phyloP scores from a whole-genome alignment of 2,888 invertebrate genomes.

The Tortricodes alternella region DNA sequence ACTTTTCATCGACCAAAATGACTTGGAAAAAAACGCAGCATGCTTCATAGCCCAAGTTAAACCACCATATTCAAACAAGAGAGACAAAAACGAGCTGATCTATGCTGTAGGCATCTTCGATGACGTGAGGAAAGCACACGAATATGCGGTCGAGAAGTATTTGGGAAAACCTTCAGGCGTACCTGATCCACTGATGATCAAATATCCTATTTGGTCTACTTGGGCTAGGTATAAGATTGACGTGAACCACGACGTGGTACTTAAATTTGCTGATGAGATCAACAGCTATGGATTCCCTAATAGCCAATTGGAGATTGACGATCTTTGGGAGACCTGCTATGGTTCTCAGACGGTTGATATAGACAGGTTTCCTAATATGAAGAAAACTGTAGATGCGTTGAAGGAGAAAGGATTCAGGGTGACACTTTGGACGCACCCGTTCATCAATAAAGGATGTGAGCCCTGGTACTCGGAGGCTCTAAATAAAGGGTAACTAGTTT shows the following conservation, averaged over 20 bases:
- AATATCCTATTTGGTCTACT: constrained; percentile 86
- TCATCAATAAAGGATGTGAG: constrained; percentile 82
- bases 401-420: constrained; percentile 78
- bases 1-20: constrained; percentile 86
- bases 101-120: constrained; percentile 85
- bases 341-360: constrained; percentile 81
- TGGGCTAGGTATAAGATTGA: constrained; percentile 83
- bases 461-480: constrained; percentile 74
- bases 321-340: constrained; percentile 85
- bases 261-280: constrained; percentile 79
- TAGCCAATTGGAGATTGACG: constrained; percentile 85
- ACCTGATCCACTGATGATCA: constrained; percentile 81
- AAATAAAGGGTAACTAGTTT: constrained; percentile 67
- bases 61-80: constrained; percentile 71
- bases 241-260: constrained; percentile 76
- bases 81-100: constrained; percentile 67
- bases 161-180: constrained; percentile 81
- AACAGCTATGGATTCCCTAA: constrained; percentile 71
- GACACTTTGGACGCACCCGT: constrained; percentile 86
- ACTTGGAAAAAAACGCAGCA: constrained; percentile 64
- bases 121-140: constrained; percentile 82
- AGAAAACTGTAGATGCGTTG: constrained; percentile 63
- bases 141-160: constrained; percentile 82
- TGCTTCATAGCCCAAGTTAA: constrained; percentile 78
- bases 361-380: constrained; percentile 81